These are phyloP conservation scores for Hippocampus abdominalis DNA, from an alignment of 2,113 vertebrate species.

Conservation along the genomic window DNA sequence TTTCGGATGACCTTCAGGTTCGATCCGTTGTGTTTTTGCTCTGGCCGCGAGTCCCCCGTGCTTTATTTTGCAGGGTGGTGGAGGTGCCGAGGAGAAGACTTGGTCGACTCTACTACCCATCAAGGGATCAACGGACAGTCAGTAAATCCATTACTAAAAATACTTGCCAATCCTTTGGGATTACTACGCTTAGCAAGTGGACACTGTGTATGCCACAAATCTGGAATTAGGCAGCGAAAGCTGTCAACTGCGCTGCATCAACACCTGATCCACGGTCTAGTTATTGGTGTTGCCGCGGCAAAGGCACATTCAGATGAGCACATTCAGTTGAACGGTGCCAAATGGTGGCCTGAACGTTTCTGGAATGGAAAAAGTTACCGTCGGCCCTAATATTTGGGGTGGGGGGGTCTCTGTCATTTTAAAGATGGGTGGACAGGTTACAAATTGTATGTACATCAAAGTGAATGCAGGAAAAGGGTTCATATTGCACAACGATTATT, in stretches of 20 bases:
- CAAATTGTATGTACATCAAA: no score
- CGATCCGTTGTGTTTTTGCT: neutral
- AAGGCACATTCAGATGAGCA: constrained; percentile 11
- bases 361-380: neutral
- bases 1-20: constrained; percentile 14
- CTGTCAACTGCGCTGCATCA: constrained; percentile 48
- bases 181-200: constrained; percentile 68
- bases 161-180: constrained; percentile 72
- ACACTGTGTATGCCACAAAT: constrained; percentile 63
- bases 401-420: neutral
- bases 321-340: constrained; percentile 11
- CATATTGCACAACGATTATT: no score
- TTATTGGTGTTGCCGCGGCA: constrained; percentile 22
- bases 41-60: neutral
- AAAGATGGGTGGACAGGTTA: no score
- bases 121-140: constrained; percentile 64
- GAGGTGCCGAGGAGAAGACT: neutral
- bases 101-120: constrained; percentile 38
- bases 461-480: no score
- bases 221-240: constrained; percentile 64
- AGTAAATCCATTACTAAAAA: constrained; percentile 74
- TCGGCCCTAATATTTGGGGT: no score
- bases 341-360: neutral
- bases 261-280: constrained; percentile 59
- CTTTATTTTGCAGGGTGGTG: neutral